Conservation (phyloP, 2,113 vertebrate species). For the Coreoperca whiteheadi region DNA sequence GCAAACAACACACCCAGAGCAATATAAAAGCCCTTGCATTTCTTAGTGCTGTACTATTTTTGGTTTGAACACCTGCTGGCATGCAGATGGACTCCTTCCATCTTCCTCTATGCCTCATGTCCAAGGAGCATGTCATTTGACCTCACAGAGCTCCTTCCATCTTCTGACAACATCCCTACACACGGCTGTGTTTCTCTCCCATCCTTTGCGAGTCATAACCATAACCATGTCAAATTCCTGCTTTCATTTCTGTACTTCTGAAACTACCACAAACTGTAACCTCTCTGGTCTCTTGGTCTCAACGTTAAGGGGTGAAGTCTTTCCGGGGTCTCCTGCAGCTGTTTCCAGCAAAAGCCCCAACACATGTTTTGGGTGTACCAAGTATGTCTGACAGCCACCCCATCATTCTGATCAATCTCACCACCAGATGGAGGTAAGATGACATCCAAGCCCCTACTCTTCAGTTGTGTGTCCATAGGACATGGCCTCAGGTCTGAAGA, state of each 20-base stretch:
- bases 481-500: constrained; percentile 1
- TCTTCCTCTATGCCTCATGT: neutral
- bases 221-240: neutral
- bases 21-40: neutral
- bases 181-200: too few species aligned
- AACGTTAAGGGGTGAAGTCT: neutral
- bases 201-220: neutral
- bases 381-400: constrained; percentile 4
- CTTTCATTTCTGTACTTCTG: neutral
- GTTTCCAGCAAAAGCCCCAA: constrained; percentile 21
- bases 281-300: neutral
- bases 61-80: neutral
- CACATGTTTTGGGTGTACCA: constrained; percentile 9
- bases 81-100: neutral
- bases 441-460: neutral
- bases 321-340: constrained; percentile 13
- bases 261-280: neutral
- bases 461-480: neutral
- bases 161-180: neutral
- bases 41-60: neutral
- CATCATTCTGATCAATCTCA: constrained; percentile 10
- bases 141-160: neutral
- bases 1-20: neutral
- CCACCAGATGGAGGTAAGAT: constrained; percentile 37
- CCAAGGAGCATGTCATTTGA: neutral